Base-by-base conservation (phyloP, 2,797 vertebrate species). In the Gobio occitaniae region DNA sequence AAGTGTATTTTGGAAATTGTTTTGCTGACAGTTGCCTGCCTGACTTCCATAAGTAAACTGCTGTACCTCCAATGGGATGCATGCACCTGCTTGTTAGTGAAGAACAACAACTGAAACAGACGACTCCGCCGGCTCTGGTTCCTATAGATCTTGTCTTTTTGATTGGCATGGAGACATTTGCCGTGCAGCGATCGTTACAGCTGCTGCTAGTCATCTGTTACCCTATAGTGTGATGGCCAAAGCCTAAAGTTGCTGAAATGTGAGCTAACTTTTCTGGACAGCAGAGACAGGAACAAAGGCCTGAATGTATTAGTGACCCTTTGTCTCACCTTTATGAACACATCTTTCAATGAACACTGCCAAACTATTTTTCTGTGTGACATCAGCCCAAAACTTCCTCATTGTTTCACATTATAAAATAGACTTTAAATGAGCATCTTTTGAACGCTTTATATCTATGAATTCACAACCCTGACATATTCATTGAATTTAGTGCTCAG, bases 61-160 rank as follows among this genome's bases (percentile, higher is more conserved):
- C 52, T 78, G 75, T 32, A n/a, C 38, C 50, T 70, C 76, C 83
- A 79, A 52, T 71, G 77, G 76, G 76, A 79, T 61, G 76, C 68
- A 63, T 63, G 76, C 76, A 72, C 66, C 76, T 79, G 83, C 83
- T 84, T 84, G 76, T 84, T 84, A 84, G 76, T 84, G 83, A 70
- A 63, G 65, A 78, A 79, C 29, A 79, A 65, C 63, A 69, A 66
- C 65, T 50, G 83, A 79, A 79, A 50, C 76, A 79, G 61, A 63
- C 56, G 13, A 36, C 29, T 61, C 41, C 0, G 1, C 65, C 48
- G 12, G 76, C 25, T 61, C 11, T 11, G 29, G 6, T 17, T 70
- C 12, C 63, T 66, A 84, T 36, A 36, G 50, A 50, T 79, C 68
- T 72, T 61, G 19, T 70, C 32, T 52, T 84, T 82, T 63, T 79